Percentiles rank a stretch among this genome's conserved stretches.
Conservation (phyloP, 2,888 invertebrate species). For the Lasioglossum morio region DNA sequence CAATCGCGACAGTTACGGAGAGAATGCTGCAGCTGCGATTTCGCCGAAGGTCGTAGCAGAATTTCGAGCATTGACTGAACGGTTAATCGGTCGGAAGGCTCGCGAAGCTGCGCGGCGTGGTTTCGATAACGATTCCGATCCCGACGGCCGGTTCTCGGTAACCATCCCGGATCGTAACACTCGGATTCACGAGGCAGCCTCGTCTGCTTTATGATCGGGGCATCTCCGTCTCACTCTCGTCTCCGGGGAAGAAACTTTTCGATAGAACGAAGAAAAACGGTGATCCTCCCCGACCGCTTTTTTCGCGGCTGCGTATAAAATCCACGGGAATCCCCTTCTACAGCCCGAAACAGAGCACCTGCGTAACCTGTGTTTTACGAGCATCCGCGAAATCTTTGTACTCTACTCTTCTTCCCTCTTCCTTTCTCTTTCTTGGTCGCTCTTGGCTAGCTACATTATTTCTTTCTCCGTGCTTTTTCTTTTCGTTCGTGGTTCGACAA, state of each 20-base stretch:
- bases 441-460: constrained; percentile 53
- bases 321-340: constrained; percentile 40
- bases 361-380: constrained; percentile 65
- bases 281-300: constrained; percentile 60
- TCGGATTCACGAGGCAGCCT: neutral
- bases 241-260: constrained; percentile 50
- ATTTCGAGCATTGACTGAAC: neutral
- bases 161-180: constrained; percentile 19
- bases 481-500: too few species aligned
- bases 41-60: neutral
- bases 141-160: constrained; percentile 11
- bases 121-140: neutral
- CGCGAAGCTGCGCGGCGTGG: too few species aligned
- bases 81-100: neutral
- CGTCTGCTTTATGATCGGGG: constrained; percentile 58
- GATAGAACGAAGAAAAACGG: constrained; percentile 46
- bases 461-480: constrained; percentile 1
- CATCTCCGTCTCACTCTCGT: constrained; percentile 55
- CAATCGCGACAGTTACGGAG: neutral
- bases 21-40: neutral
- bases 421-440: constrained; percentile 13
- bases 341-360: constrained; percentile 47
- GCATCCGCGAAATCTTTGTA: constrained; percentile 66
- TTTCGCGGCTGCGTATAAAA: constrained; percentile 63
- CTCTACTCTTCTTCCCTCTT: neutral